These are phyloP conservation scores for Nowickia ferox DNA, from an alignment of 2,888 invertebrate species.

Conservation along the genomic window DNA sequence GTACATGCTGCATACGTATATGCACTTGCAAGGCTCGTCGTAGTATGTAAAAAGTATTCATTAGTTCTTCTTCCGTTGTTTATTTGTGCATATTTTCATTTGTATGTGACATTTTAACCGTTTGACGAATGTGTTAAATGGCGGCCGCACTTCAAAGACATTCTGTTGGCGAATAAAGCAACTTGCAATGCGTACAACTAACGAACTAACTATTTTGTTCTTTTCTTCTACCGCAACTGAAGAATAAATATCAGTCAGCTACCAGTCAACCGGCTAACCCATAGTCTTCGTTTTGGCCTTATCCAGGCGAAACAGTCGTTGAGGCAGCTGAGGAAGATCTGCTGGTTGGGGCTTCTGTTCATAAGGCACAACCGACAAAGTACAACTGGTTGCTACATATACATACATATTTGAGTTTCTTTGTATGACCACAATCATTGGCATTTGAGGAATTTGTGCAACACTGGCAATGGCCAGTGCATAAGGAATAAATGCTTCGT, in stretches of 20 bases:
- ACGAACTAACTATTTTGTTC: constrained; percentile 67
- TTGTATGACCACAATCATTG: constrained; percentile 66
- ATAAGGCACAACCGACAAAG: constrained; percentile 44
- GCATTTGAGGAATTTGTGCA: constrained; percentile 70
- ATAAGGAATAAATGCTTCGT: constrained; percentile 48
- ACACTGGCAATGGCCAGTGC: constrained; percentile 49
- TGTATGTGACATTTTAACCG: constrained; percentile 72
- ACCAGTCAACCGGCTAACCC: constrained; percentile 16
- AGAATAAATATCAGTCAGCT: constrained; percentile 54
- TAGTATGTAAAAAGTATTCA: constrained; percentile 58
- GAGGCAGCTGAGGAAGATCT: constrained; percentile 9
- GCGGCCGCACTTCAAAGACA: constrained; percentile 72
- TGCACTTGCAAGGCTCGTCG: not conserved
- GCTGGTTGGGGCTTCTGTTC: constrained; percentile 2
- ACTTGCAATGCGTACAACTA: constrained; percentile 53
- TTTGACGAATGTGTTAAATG: constrained; percentile 72
- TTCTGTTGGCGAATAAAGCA: constrained; percentile 61
- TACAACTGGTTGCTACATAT: constrained; percentile 4
- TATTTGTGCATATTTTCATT: constrained; percentile 66
- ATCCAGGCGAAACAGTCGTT: constrained; percentile 17
- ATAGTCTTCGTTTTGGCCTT: not conserved
- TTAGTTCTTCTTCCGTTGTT: constrained; percentile 60
- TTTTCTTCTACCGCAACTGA: constrained; percentile 59
- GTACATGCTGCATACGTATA: not conserved
- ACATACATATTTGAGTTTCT: constrained; percentile 32